Conservation (phyloP, 2,888 invertebrate genomes). For the Trissoscelio sp. region DNA sequence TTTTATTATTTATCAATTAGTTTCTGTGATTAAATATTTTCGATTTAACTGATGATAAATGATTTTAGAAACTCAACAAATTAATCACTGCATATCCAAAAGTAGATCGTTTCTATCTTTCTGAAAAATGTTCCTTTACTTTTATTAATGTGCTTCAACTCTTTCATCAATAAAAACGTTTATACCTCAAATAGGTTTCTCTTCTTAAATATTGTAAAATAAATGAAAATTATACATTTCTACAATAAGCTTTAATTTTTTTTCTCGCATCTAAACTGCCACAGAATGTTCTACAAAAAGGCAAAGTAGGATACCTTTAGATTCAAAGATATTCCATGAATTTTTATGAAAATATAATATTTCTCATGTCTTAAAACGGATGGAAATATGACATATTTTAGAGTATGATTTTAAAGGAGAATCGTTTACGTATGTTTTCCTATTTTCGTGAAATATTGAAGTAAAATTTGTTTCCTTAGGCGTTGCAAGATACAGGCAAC, state of each 20-base stretch:
- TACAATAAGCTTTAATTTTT: constrained; percentile 4
- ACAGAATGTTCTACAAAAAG: neutral
- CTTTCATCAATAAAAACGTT: neutral
- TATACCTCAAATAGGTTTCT: neutral
- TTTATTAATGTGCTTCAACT: neutral
- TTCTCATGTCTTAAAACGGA: constrained; percentile 25
- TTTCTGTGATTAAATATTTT: neutral
- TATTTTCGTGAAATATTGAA: constrained; percentile 36
- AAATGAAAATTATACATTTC: neutral
- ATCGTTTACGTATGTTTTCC: constrained; percentile 46
- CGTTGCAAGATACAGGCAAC: constrained; percentile 3
- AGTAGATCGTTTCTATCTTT: neutral
- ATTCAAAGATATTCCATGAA: constrained; percentile 32
- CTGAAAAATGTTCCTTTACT: neutral
- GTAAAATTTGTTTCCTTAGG: constrained; percentile 33
- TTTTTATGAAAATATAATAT: constrained; percentile 38
- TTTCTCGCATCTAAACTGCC: neutral
- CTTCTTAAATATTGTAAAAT: neutral
- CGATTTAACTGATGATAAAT: neutral
- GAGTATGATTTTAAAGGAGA: constrained; percentile 28
- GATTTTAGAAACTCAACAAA: neutral
- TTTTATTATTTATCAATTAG: too few relatives aligned
- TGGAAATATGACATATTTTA: constrained; percentile 26
- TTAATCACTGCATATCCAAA: neutral
- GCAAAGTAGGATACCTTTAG: neutral